Evolutionary conservation across 2,888 invertebrate species (phyloP), one percentile per base, ranked within the genome.

Genomic region (Anagyrus pseudococci): DNA sequence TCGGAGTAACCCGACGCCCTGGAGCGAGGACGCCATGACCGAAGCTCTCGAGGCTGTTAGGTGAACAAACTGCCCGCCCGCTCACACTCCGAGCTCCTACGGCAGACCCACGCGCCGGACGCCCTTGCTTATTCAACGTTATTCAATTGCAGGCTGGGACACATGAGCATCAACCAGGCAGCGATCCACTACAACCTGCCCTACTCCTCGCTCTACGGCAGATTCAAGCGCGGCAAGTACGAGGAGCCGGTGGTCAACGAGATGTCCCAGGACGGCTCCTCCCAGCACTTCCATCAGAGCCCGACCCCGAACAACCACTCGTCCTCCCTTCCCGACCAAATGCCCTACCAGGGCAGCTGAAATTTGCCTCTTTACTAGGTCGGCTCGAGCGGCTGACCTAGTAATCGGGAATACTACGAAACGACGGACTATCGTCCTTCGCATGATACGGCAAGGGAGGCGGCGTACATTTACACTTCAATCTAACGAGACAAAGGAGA

Each of bases 1-100:
- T 6, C 87, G 94, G 70, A 92, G 92, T 59, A 93, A 92, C 83
- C 93, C 93, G n/a, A 93, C 94, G 47, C 94, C 94, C 10, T 94
- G 94, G 94, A 92, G 93, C n/a, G 94, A 94, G 78, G 93, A 92
- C 77, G 93, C 93, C 26, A 94, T 94, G 94, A 91, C 90, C 22
- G 93, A 94, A 81, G 94, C 94, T 22, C 84, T 94, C 47, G 93
- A 94, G 80, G 92, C 94, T 68, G 94, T 94, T 69, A 89, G 92
- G 92, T 92, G 80, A 71, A 19, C 6, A 47, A 47, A 15, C 46
- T 43, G n/a, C n/a, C 7, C 7, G 6, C 7, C 7, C 13, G 6
- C 7, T 33, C 7, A 33, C 33, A 13, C 33, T 33, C 33, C 33
- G 33, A n/a, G n/a, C n/a, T n/a, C n/a, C n/a, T n/a, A n/a, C 33